A percentile compares a stretch with the other conserved stretches of the same genome.
Evolutionary conservation across 2,113 vertebrate species (phyloP).

Genomic region (Neoarius graeffei): DNA sequence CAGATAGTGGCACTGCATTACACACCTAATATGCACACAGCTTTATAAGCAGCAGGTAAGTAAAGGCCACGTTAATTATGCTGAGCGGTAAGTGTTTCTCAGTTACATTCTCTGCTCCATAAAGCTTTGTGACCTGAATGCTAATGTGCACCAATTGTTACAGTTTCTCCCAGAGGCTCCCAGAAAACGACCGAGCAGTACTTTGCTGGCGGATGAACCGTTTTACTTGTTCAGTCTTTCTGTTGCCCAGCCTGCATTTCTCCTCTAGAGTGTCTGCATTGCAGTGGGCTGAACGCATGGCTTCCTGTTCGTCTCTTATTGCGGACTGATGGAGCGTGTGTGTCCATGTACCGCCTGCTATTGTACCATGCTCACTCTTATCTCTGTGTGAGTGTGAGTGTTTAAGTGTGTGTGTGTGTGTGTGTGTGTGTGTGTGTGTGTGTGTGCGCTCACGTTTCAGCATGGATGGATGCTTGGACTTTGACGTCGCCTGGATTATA

Average conservation of each 20-base stretch:
- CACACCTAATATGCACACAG: not conserved
- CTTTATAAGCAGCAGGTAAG: not conserved
- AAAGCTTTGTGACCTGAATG: conserved; percentile 68
- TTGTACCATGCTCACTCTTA: conserved; percentile 14
- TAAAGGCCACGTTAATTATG: conserved; percentile 1
- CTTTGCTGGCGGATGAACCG: conserved; percentile 52
- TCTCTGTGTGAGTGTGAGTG: not conserved
- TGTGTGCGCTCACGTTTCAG: not conserved
- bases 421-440: not conserved
- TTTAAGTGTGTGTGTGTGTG: not conserved
- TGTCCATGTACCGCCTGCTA: not conserved
- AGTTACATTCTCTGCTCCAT: not conserved
- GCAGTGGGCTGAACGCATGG: conserved; percentile 58
- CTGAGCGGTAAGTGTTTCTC: not conserved
- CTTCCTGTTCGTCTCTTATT: conserved; percentile 54
- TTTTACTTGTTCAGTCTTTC: conserved; percentile 58
- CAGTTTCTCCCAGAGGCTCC: conserved; percentile 56
- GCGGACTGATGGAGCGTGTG: conserved; percentile 25
- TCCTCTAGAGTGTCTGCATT: conserved; percentile 60
- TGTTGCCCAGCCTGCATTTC: not conserved
- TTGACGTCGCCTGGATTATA: not conserved
- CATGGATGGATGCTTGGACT: not conserved
- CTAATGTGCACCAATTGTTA: conserved; percentile 65
- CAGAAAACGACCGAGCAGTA: conserved; percentile 47
- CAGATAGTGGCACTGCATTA: not conserved